Percentiles rank a stretch among this genome's conserved stretches.
phyloP scores from a whole-genome alignment of 2,888 invertebrate genomes.

The Calameuta pallipes region DNA sequence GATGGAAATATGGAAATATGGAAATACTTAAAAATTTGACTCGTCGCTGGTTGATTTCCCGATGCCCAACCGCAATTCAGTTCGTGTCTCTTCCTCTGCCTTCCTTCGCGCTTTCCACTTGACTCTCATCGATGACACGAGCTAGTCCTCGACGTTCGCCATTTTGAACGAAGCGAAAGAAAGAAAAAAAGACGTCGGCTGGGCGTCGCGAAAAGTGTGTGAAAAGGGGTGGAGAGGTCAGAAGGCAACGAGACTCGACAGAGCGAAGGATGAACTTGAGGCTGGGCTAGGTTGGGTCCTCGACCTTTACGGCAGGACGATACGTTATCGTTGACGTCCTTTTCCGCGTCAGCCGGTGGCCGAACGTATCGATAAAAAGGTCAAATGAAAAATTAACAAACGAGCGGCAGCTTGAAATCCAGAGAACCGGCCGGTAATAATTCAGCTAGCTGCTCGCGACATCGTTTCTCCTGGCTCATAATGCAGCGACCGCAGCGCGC shows the following conservation, averaged over 20 bases:
- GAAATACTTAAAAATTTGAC: too few relatives aligned
- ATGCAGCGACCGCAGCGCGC: conserved; percentile 40
- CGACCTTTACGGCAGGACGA: neutral
- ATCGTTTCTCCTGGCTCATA: conserved; percentile 58
- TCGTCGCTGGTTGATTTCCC: too few relatives aligned
- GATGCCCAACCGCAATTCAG: too few relatives aligned
- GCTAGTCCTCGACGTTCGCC: conserved; percentile 11
- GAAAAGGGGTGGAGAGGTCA: conserved; percentile 17
- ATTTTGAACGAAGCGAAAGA: conserved; percentile 33
- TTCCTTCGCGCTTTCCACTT: too few relatives aligned
- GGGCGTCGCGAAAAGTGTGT: too few relatives aligned
- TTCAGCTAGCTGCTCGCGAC: conserved; percentile 41
- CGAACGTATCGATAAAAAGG: neutral
- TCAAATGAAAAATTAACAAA: conserved; percentile 44
- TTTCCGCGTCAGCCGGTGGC: too few relatives aligned
- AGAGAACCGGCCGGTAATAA: conserved; percentile 33
- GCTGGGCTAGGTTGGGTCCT: too few relatives aligned
- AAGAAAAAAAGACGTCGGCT: neutral
- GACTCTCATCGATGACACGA: too few relatives aligned
- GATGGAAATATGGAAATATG: too few relatives aligned
- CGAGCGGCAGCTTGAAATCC: conserved; percentile 33
- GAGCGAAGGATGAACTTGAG: neutral
- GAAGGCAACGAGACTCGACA: conserved; percentile 10
- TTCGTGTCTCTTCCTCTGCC: too few relatives aligned
- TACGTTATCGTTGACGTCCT: too few relatives aligned